A percentile compares a stretch with the other conserved stretches of the same genome.
Conservation (phyloP, 2,113 vertebrate species). For the Nothobranchius kuhntae region DNA sequence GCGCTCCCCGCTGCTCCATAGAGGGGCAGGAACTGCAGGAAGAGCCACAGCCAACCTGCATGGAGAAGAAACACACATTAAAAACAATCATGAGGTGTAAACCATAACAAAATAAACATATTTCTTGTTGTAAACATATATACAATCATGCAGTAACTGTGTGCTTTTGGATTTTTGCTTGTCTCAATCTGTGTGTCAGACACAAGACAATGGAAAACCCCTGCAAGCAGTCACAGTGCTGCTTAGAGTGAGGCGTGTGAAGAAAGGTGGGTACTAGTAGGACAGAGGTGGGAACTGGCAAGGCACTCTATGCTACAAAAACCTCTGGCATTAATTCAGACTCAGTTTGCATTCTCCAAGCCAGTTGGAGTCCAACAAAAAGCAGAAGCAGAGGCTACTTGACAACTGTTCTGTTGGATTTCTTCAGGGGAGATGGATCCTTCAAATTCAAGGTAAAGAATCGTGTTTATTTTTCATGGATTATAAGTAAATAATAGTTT, state of each 20-base stretch:
- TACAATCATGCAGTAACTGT: neutral
- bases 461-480: neutral
- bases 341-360: neutral
- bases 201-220: too few relatives aligned
- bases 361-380: neutral
- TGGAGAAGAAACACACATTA: too few relatives aligned
- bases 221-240: neutral
- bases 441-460: conserved; percentile 37
- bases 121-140: too few relatives aligned
- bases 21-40: too few relatives aligned
- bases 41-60: too few relatives aligned
- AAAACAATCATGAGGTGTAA: too few relatives aligned
- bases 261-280: neutral
- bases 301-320: neutral
- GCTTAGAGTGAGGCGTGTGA: neutral
- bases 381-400: neutral
- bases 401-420: neutral
- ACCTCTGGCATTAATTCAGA: conserved; percentile 5
- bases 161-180: neutral
- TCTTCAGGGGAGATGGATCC: neutral
- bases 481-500: neutral
- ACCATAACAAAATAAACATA: too few relatives aligned
- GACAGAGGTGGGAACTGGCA: neutral
- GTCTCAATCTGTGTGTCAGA: too few relatives aligned
- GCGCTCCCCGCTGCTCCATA: too few relatives aligned